Conservation (phyloP, 2,113 vertebrate species). For the Pterophyllum scalare region DNA sequence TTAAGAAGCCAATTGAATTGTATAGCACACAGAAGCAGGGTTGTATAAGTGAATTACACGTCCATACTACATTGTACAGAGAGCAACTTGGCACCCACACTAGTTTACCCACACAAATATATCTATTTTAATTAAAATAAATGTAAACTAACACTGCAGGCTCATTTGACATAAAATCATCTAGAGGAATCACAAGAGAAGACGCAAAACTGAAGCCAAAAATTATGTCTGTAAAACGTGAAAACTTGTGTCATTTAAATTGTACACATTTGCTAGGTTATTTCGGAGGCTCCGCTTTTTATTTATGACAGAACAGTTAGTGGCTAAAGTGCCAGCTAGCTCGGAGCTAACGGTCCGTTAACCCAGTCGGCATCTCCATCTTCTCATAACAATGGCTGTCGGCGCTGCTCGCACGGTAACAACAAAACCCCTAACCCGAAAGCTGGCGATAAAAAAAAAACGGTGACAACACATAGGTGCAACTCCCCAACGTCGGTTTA, state of each 20-base stretch:
- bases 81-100: background rate
- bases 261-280: accelerated
- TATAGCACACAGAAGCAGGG: background rate
- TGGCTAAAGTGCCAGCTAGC: constrained; percentile 41
- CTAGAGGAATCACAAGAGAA: background rate
- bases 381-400: constrained; percentile 79
- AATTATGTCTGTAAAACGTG: background rate
- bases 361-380: constrained; percentile 65
- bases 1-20: background rate
- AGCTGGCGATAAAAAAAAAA: constrained; percentile 29
- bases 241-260: background rate
- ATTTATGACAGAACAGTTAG: background rate
- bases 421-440: constrained; percentile 56
- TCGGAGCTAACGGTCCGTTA: constrained; percentile 60
- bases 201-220: background rate
- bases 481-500: background rate
- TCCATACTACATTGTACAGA: background rate
- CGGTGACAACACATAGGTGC: constrained; percentile 56
- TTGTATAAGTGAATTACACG: background rate
- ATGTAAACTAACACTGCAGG: background rate
- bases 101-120: background rate
- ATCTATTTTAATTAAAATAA: background rate
- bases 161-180: background rate
- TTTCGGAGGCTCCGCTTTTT: background rate
- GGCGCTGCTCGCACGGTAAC: constrained; percentile 60